Evolutionary conservation across 2,113 vertebrate species (phyloP), one percentile per base, ranked within the genome.

Genomic region (Cygnus atratus): DNA sequence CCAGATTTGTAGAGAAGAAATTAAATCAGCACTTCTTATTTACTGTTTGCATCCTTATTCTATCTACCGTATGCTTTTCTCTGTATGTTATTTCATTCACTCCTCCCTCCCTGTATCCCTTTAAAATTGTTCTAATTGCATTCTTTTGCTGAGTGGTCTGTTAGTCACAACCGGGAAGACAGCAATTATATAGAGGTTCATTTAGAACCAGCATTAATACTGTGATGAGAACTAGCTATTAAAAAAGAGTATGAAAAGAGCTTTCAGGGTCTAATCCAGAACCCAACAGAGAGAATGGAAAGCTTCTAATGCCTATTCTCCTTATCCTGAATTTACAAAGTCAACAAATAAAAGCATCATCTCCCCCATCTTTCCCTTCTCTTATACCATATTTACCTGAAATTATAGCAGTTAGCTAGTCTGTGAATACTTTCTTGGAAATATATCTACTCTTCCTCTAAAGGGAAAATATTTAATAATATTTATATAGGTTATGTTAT

Each of bases 111-210:
- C 74, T 66, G 48, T 15, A 52, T 59, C 6, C 58, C 20, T 65
- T 83, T 91, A 92, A 79, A 91, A 87, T 15, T 50, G 24, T 50
- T 44, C 28, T 88, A 87, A 95, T 81, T 86, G 39, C 76, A 65
- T 84, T 95, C 66, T 87, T 85, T 65, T 88, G 43, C 87, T 87
- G 37, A 50, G 79, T 90, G 68, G 43, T 72, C 87, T 93, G 22
- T 84, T 78, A 90, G 63, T 78, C 80, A 86, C 65, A 93, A 58
- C 46, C 68, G 33, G 48, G 43, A 88, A 83, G 52, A 50, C 44
- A 91, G 55, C 28, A 89, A 89, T 87, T 95, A 91, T 25, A 68
- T 33, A 76, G 8, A 73, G 41, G 54, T 93, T 94, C 54, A 43
- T 93, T 94, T 85, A 93, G 71, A 92, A 50, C 21, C 41, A 89